These are phyloP conservation scores for Podarcis raffonei DNA, from an alignment of 2,113 vertebrate genomes.

Conservation along the genomic window DNA sequence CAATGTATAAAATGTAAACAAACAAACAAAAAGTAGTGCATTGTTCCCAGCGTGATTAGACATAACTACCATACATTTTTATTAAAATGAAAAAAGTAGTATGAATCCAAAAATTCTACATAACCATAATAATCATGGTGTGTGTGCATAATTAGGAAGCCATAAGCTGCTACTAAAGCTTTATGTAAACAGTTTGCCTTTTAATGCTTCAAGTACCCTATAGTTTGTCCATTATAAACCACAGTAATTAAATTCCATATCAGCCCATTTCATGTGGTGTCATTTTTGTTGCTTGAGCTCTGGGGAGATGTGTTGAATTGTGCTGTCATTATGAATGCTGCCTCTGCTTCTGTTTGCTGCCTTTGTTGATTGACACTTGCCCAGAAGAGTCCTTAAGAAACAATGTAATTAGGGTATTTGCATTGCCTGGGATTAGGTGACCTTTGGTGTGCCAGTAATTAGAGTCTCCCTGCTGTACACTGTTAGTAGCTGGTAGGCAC, in stretches of 20 bases:
- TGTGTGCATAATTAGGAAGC: constrained; percentile 40
- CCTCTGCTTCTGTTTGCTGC: constrained; percentile 51
- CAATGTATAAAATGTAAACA: constrained; percentile 24
- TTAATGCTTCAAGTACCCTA: constrained; percentile 39
- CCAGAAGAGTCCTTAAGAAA: constrained; percentile 69
- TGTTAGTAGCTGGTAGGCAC: constrained; percentile 65
- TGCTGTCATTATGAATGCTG: constrained; percentile 26
- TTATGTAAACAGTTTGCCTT: constrained; percentile 40
- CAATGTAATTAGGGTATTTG: constrained; percentile 86
- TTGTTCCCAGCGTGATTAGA: neutral
- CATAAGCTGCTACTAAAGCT: constrained; percentile 57
- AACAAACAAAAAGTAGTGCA: neutral
- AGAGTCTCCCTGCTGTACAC: constrained; percentile 69
- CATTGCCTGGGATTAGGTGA: constrained; percentile 84
- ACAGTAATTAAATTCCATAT: constrained; percentile 51
- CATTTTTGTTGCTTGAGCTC: constrained; percentile 20
- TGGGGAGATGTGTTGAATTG: constrained; percentile 39
- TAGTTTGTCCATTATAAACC: constrained; percentile 39
- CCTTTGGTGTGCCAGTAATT: constrained; percentile 90
- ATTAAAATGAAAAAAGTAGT: neutral
- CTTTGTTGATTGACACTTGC: constrained; percentile 81
- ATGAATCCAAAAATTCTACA: neutral
- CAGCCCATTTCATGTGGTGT: constrained; percentile 43
- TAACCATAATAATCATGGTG: constrained; percentile 16
- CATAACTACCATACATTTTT: neutral